Evolutionary conservation across 2,113 vertebrate species (phyloP).

Genomic region (Neotoma lepida): DNA sequence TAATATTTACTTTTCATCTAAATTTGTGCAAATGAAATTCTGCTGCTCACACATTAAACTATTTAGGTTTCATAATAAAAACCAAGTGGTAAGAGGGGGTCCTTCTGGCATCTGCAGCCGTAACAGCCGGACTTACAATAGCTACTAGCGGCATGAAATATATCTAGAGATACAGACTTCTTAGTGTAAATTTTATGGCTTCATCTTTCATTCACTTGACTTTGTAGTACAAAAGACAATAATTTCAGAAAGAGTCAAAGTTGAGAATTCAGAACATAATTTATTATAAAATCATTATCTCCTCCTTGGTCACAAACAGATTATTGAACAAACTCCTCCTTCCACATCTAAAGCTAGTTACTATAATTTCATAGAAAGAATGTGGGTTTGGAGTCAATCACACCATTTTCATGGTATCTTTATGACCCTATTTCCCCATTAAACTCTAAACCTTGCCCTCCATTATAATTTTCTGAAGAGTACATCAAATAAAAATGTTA

Average conservation of each 20-base stretch:
- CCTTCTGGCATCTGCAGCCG: neutral
- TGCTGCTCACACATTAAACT: neutral
- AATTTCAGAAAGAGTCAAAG: constrained; percentile 10
- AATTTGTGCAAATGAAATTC: neutral
- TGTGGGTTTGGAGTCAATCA: neutral
- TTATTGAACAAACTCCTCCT: neutral
- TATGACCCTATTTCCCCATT: neutral
- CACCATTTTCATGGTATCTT: neutral
- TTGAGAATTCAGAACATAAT: neutral
- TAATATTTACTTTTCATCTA: constrained; percentile 33
- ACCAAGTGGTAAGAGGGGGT: neutral
- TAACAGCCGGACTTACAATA: neutral
- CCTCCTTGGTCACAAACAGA: neutral
- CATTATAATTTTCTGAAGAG: neutral
- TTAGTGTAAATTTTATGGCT: neutral
- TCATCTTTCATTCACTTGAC: neutral
- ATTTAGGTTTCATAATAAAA: constrained; percentile 28
- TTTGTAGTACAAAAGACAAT: neutral
- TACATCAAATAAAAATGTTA: neutral
- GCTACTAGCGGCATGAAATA: neutral
- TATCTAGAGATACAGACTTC: neutral
- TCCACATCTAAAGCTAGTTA: neutral
- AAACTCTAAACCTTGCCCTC: neutral
- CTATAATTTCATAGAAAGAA: constrained; percentile 6
- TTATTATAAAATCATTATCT: constrained; percentile 25